phyloP scores from a whole-genome alignment of 1,140 invertebrate species.

The Neoseiulus cucumeris region DNA sequence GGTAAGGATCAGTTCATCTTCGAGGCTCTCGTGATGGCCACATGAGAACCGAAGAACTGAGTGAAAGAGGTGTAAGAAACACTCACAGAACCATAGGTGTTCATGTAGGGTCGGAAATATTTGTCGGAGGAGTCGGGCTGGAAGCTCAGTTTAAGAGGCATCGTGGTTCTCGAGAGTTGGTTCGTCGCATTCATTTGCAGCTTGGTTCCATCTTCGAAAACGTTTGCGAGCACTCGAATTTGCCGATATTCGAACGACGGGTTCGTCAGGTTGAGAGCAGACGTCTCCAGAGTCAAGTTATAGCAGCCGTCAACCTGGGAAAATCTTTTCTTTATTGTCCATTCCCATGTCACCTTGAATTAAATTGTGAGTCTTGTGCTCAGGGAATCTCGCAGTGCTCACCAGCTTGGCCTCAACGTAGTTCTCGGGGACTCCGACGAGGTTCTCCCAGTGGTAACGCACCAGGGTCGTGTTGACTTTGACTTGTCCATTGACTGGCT shows the following conservation, averaged over 20 bases:
- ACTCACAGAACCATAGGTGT: background rate
- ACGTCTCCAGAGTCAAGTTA: slow-evolving; percentile 28
- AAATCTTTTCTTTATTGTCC: background rate
- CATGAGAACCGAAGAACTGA: too few relatives aligned
- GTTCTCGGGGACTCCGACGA: slow-evolving; percentile 4
- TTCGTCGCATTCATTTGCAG: slow-evolving; percentile 38
- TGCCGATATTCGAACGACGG: slow-evolving; percentile 32
- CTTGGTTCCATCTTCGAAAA: slow-evolving; percentile 41
- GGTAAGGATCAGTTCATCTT: too few relatives aligned
- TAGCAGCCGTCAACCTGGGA: slow-evolving; percentile 29
- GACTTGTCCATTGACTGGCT: slow-evolving; percentile 41
- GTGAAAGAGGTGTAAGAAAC: too few relatives aligned
- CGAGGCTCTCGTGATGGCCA: too few relatives aligned
- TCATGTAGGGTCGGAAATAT: slow-evolving; percentile 9
- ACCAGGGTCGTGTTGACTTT: slow-evolving; percentile 22
- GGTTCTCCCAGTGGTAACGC: slow-evolving; percentile 20
- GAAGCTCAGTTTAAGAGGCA: slow-evolving; percentile 36
- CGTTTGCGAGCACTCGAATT: slow-evolving; percentile 33
- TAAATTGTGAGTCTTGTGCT: background rate
- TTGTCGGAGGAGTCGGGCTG: slow-evolving; percentile 29
- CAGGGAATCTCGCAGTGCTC: slow-evolving; percentile 17
- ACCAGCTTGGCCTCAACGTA: slow-evolving; percentile 17
- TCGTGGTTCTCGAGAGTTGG: slow-evolving; percentile 26
- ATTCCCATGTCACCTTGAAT: too few relatives aligned
- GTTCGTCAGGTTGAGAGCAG: slow-evolving; percentile 28